Conservation (phyloP, 2,888 invertebrate genomes). For the Isoperla grammatica region DNA sequence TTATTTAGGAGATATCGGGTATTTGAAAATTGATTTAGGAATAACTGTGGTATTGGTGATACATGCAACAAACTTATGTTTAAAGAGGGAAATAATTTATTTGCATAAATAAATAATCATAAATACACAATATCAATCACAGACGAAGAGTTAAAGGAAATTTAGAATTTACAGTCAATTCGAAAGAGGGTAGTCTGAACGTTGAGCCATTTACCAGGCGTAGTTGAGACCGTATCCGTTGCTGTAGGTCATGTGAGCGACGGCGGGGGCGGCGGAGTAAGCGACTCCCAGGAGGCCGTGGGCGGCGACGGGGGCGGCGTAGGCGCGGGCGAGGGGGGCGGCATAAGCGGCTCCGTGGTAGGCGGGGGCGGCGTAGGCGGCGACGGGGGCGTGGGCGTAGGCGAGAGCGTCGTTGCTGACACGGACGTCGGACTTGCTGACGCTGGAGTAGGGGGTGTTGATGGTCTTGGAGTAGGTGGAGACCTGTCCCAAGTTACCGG, state of each 20-base stretch:
- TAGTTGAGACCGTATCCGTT: constrained; percentile 25
- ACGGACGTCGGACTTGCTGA: constrained; percentile 62
- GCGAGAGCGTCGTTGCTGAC: constrained; percentile 50
- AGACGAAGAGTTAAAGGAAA: too few species aligned
- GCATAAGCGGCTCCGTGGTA: constrained; percentile 28
- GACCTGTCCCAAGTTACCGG: constrained; percentile 59
- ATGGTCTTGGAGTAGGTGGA: constrained; percentile 65
- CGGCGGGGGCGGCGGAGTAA: constrained; percentile 36
- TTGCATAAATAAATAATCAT: too few species aligned
- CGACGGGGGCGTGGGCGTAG: constrained; percentile 41
- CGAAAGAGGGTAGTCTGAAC: not conserved
- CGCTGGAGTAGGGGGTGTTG: constrained; percentile 66
- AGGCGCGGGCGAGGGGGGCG: constrained; percentile 32
- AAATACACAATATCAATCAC: too few species aligned
- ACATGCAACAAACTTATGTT: too few species aligned
- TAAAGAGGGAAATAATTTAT: too few species aligned
- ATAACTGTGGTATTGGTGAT: too few species aligned
- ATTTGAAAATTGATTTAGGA: too few species aligned
- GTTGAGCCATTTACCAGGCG: constrained; percentile 15
- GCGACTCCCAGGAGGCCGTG: constrained; percentile 34
- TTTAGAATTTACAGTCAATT: not conserved
- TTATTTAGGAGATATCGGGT: too few species aligned
- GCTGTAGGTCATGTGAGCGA: constrained; percentile 36
- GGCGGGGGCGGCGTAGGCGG: constrained; percentile 38
- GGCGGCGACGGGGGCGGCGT: constrained; percentile 25